These are phyloP conservation scores for Pammene fasciana DNA, from an alignment of 2,888 invertebrate genomes.

Conservation along the genomic window DNA sequence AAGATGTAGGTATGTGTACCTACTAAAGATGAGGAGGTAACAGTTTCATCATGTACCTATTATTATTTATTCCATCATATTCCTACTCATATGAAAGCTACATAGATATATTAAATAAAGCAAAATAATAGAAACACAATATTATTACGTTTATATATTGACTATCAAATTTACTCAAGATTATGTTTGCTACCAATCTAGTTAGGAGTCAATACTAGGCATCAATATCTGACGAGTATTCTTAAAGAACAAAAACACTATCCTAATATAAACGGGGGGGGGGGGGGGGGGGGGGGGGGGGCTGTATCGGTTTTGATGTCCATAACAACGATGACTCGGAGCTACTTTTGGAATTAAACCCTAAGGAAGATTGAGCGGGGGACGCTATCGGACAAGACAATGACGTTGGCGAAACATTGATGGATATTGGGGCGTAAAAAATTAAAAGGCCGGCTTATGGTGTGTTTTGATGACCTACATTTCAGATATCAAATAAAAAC, in stretches of 20 bases:
- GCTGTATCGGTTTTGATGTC: constrained; percentile 66
- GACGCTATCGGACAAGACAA: constrained; percentile 76
- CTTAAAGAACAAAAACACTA: not conserved
- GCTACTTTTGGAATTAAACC: constrained; percentile 80
- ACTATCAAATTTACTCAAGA: too few relatives aligned
- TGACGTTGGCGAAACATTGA: constrained; percentile 78
- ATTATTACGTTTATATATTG: too few relatives aligned
- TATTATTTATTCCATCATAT: too few relatives aligned
- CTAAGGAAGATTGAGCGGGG: constrained; percentile 79
- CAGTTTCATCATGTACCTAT: not conserved
- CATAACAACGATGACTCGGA: constrained; percentile 72
- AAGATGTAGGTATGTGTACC: not conserved
- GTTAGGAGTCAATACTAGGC: too few relatives aligned
- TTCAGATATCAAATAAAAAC: constrained; percentile 2
- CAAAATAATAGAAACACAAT: too few relatives aligned
- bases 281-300: too few relatives aligned
- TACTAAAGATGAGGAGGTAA: too few relatives aligned
- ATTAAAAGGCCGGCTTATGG: constrained; percentile 44
- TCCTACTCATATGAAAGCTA: too few relatives aligned
- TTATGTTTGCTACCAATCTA: too few relatives aligned
- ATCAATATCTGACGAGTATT: not conserved
- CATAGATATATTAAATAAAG: not conserved
- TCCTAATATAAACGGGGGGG: not conserved
- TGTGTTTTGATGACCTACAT: constrained; percentile 38
- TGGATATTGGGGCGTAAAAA: constrained; percentile 64